phyloP scores from a whole-genome alignment of 2,113 vertebrate species.

The Chloebia gouldiae region DNA sequence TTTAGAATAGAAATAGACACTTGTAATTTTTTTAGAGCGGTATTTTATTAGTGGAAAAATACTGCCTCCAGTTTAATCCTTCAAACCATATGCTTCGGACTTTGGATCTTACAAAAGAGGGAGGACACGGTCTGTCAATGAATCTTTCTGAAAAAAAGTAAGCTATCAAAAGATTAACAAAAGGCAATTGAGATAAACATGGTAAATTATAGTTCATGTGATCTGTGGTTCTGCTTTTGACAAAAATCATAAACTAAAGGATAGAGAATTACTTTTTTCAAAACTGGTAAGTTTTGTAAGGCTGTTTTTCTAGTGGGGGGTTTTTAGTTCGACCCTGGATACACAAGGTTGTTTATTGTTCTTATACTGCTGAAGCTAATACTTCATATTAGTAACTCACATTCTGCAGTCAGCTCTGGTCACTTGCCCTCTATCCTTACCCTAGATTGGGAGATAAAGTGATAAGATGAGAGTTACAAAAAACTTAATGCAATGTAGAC shows the following conservation, averaged over 20 bases:
- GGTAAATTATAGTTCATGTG: background rate
- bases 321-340: background rate
- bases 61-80: background rate
- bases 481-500: background rate
- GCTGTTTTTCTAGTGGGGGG: background rate
- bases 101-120: background rate
- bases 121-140: background rate
- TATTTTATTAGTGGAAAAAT: background rate
- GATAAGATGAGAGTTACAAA: background rate
- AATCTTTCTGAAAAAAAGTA: background rate
- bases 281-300: background rate
- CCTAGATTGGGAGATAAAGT: background rate
- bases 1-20: background rate
- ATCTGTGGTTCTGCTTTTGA: background rate
- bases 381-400: background rate
- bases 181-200: background rate
- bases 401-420: background rate
- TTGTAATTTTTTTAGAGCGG: background rate
- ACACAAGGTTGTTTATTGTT: background rate
- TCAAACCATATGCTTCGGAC: background rate
- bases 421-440: background rate
- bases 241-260: background rate
- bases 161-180: background rate
- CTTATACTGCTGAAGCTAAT: background rate
- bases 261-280: background rate